Evolutionary conservation across 2,113 vertebrate genomes (phyloP).

Genomic region (Notothenia coriiceps): DNA sequence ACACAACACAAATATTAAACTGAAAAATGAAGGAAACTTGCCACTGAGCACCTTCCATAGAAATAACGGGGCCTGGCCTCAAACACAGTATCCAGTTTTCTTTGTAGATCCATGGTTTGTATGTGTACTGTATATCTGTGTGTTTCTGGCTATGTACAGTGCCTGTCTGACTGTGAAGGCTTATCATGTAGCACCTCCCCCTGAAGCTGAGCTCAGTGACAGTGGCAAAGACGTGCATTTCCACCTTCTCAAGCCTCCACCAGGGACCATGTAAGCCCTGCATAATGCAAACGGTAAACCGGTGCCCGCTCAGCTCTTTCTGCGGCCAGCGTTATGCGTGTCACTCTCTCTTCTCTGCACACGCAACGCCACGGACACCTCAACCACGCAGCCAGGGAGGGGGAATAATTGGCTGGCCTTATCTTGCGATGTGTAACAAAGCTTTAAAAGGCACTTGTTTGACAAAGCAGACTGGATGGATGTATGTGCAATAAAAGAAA

Average conservation of each 20-base stretch:
- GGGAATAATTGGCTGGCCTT: slow-evolving; percentile 53
- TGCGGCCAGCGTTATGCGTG: slow-evolving; percentile 78
- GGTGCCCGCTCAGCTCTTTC: slow-evolving; percentile 84
- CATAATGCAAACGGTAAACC: slow-evolving; percentile 87
- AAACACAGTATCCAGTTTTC: too few relatives aligned
- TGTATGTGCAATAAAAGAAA: slow-evolving; percentile 58
- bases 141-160: not conserved
- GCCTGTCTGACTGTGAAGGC: slow-evolving; percentile 1
- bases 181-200: slow-evolving; percentile 30
- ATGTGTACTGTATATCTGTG: not conserved
- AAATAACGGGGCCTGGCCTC: too few relatives aligned
- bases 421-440: slow-evolving; percentile 66
- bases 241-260: slow-evolving; percentile 49
- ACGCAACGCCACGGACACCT: slow-evolving; percentile 48
- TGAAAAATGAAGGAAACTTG: too few relatives aligned
- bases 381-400: slow-evolving; percentile 11
- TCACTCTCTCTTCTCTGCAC: slow-evolving; percentile 63
- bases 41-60: too few relatives aligned
- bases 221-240: slow-evolving; percentile 42
- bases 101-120: not conserved
- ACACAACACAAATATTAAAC: too few relatives aligned
- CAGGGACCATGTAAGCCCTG: slow-evolving; percentile 78
- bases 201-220: not conserved
- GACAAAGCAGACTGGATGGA: slow-evolving; percentile 40
- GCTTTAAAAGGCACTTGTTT: slow-evolving; percentile 46